Evolutionary conservation across 2,888 invertebrate genomes (phyloP).

Genomic region (Hemithea aestivaria): DNA sequence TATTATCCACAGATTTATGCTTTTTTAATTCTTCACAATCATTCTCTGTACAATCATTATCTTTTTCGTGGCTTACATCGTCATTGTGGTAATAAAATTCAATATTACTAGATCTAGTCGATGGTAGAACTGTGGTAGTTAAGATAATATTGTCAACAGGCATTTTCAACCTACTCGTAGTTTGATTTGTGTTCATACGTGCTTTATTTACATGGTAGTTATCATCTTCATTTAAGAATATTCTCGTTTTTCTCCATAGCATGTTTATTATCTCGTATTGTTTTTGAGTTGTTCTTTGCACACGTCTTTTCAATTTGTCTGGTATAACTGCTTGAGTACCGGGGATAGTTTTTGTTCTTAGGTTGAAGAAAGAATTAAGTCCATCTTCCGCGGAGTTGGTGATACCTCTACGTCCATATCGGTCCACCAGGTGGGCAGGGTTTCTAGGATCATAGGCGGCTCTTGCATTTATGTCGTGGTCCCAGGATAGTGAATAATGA

Average conservation of each 20-base stretch:
- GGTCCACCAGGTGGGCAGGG: not conserved
- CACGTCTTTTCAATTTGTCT: slow-evolving; percentile 41
- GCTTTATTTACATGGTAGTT: slow-evolving; percentile 7
- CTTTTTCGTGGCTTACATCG: slow-evolving; percentile 30
- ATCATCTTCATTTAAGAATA: slow-evolving; percentile 37
- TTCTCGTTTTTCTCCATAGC: slow-evolving; percentile 55
- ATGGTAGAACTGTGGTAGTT: slow-evolving; percentile 13
- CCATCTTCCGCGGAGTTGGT: too few relatives aligned
- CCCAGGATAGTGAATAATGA: slow-evolving; percentile 3
- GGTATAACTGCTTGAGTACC: not conserved
- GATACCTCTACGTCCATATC: too few relatives aligned
- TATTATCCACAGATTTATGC: slow-evolving; percentile 12
- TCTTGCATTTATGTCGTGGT: not conserved
- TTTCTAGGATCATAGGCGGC: not conserved
- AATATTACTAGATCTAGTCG: slow-evolving; percentile 54
- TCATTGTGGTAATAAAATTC: slow-evolving; percentile 67
- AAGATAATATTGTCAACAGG: slow-evolving; percentile 13
- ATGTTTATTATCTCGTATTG: slow-evolving; percentile 59
- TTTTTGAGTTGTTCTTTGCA: slow-evolving; percentile 46
- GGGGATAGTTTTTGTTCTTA: too few relatives aligned
- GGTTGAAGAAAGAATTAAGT: too few relatives aligned
- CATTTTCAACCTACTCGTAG: slow-evolving; percentile 5
- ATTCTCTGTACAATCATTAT: slow-evolving; percentile 21
- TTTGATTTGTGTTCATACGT: too few relatives aligned
- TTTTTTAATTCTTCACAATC: slow-evolving; percentile 16